phyloP scores from a whole-genome alignment of 2,113 vertebrate species.

The Grus americana region DNA sequence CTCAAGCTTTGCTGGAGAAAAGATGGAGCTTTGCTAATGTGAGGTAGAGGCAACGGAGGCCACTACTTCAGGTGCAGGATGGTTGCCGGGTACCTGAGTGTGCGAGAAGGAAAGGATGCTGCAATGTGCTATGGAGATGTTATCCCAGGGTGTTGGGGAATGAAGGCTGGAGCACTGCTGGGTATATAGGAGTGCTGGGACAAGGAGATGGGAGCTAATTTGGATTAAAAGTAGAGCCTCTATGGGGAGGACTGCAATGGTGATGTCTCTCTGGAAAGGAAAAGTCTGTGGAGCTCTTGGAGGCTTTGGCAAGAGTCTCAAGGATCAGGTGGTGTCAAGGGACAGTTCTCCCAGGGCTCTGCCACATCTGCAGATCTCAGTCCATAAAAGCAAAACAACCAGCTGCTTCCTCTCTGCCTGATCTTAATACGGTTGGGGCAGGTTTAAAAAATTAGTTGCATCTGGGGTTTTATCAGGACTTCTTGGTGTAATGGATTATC shows the following conservation, averaged over 20 bases:
- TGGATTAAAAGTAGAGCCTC: not conserved
- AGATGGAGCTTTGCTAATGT: not conserved
- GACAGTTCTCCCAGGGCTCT: not conserved
- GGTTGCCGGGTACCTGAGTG: not conserved
- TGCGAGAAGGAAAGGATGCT: not conserved
- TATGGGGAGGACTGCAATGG: not conserved
- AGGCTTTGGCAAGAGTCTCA: not conserved
- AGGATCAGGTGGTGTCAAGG: not conserved
- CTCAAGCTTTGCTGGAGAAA: not conserved
- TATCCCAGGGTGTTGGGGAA: not conserved
- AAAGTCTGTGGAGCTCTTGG: not conserved
- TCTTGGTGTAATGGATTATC: not conserved
- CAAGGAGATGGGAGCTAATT: not conserved
- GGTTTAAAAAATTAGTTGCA: not conserved
- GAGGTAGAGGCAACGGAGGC: not conserved
- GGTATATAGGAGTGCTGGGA: not conserved
- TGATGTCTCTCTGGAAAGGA: not conserved
- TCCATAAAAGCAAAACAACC: not conserved
- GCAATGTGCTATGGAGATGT: not conserved
- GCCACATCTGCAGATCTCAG: not conserved
- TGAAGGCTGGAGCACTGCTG: not conserved
- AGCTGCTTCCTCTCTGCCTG: not conserved
- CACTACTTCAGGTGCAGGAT: not conserved
- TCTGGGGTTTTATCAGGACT: not conserved
- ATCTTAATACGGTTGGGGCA: not conserved